Conservation (phyloP, 23 tunicate species). For the Halocynthia aurantium region DNA sequence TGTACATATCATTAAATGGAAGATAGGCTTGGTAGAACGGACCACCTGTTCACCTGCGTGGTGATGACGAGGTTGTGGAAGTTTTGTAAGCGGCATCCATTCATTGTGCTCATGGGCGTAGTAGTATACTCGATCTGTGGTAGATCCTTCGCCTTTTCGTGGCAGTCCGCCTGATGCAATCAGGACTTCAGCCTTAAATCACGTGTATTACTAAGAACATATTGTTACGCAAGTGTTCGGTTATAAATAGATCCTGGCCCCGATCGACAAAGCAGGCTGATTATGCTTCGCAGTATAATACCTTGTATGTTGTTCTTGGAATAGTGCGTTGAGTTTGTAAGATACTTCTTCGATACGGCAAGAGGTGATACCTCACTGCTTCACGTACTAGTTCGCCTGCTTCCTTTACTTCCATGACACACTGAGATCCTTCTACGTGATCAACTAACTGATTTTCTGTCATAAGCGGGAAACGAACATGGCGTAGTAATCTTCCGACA, state of each 20-base stretch:
- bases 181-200: constrained; percentile 27
- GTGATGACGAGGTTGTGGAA: constrained; percentile 75
- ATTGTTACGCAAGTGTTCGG: too few relatives aligned
- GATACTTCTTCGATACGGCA: constrained; percentile 40
- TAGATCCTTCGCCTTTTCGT: constrained; percentile 32
- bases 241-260: too few relatives aligned
- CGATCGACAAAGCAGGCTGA: not conserved
- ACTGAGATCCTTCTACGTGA: constrained; percentile 32
- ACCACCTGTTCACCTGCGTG: constrained; percentile 52
- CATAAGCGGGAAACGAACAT: constrained; percentile 57
- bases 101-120: constrained; percentile 14
- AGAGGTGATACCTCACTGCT: constrained; percentile 58
- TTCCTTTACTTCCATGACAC: constrained; percentile 35
- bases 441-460: constrained; percentile 45
- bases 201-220: not conserved
- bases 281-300: not conserved
- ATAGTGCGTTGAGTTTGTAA: constrained; percentile 32
- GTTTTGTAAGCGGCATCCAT: constrained; percentile 45
- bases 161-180: constrained; percentile 69
- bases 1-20: too few relatives aligned
- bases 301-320: constrained; percentile 33
- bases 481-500: constrained; percentile 44
- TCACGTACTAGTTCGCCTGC: constrained; percentile 43
- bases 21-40: too few relatives aligned
- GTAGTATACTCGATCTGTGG: constrained; percentile 28